These are phyloP conservation scores for Epinephelus malabaricus DNA, from an alignment of 2,797 vertebrate genomes.

Conservation along the genomic window DNA sequence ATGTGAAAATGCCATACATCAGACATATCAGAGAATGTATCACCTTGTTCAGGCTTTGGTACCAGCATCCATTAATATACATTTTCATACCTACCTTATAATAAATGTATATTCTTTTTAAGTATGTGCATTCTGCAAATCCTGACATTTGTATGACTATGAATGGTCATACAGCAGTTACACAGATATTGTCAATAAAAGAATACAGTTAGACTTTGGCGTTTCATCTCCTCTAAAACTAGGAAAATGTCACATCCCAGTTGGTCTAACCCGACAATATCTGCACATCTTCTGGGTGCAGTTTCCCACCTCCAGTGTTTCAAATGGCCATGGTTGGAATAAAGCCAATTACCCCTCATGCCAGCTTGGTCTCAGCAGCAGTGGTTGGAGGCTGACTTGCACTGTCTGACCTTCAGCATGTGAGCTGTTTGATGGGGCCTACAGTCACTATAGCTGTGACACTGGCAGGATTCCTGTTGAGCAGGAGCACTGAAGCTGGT, in stretches of 20 bases:
- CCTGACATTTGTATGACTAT: not conserved
- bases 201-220: not conserved
- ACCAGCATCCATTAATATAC: not conserved
- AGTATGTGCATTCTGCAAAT: not conserved
- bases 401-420: constrained; percentile 67
- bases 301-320: constrained; percentile 15
- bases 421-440: constrained; percentile 62
- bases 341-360: constrained; percentile 59
- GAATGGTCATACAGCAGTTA: not conserved
- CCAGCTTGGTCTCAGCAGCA: constrained; percentile 47
- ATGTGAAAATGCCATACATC: not conserved
- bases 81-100: too few species aligned
- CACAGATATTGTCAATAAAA: not conserved
- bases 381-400: constrained; percentile 33
- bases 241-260: constrained; percentile 26
- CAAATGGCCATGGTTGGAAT: constrained; percentile 34
- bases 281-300: not conserved
- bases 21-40: not conserved
- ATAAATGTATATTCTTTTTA: too few species aligned
- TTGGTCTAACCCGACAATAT: constrained; percentile 32
- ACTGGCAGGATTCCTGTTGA: constrained; percentile 66
- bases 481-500: constrained; percentile 53
- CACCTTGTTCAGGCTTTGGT: not conserved
- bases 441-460: constrained; percentile 54
- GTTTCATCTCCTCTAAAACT: constrained; percentile 6